Evolutionary conservation across 2,888 invertebrate genomes (phyloP), one percentile per base, ranked within the genome.

Genomic region (Fabriciana adippe): DNA sequence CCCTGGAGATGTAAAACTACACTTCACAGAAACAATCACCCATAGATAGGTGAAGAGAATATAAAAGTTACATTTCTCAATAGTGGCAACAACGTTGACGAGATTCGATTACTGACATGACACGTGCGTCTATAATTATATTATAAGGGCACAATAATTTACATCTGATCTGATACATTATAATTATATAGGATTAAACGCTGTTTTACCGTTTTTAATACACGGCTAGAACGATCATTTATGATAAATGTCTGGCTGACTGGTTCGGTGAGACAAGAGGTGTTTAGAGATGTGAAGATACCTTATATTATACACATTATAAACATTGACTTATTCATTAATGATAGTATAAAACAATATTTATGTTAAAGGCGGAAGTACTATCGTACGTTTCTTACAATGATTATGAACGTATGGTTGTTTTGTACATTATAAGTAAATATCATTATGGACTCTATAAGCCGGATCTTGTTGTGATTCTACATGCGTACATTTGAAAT

Each of bases 41-140:
- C 3, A 41, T 11, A 8, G 51, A 15, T 26, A 26, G 18, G 45
- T 54, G 21, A 47, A 45, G 11, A 41, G 8, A 41, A 11, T 41
- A 41, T 41, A 41, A 11, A 41, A 41, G 35, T 8, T 11, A 41
- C 86, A 86, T 86, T 85, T 79, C 82, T 77, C 75, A 82, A 82
- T 77, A 76, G 78, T 73, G 77, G 71, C 68, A 68, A 79, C 79
- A 73, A 79, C 79, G 77, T 79, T 80, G 80, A 84, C 85, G 83
- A 81, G 84, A 79, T 79, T 81, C 80, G 82, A 83, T 85, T 84
- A 81, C 73, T 75, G 80, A 80, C 78, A 72, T 69, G 57, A 64
- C 61, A 72, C 31, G 66, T 64, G 60, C 77, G n/a, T 50, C 81
- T 75, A 75, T 77, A 68, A 78, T 79, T 60, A 66, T 4, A 26